These are phyloP conservation scores for Perccottus glenii DNA, from an alignment of 2,113 vertebrate species.

Conservation along the genomic window DNA sequence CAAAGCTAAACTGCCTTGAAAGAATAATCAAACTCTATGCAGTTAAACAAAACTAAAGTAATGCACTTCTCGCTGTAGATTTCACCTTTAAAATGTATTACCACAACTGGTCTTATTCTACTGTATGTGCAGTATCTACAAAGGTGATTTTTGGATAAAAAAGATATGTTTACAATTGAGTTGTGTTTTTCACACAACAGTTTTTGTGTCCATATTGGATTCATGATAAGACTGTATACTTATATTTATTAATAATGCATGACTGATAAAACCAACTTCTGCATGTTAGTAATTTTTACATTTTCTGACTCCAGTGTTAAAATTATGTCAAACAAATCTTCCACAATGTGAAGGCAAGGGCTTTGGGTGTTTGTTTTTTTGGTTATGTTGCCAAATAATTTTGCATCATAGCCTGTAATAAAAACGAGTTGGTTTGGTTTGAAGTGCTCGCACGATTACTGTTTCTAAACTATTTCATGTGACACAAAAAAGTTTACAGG, in stretches of 20 bases:
- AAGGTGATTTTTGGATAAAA: conserved; percentile 11
- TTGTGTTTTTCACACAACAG: conserved; percentile 52
- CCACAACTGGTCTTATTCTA: neutral
- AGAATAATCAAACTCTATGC: conserved; percentile 26
- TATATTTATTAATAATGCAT: conserved; percentile 59
- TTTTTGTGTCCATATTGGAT: conserved; percentile 75
- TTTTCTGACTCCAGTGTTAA: conserved; percentile 42
- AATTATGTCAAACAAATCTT: conserved; percentile 51
- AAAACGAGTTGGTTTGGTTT: conserved; percentile 13
- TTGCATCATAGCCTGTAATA: conserved; percentile 12
- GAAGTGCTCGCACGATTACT: neutral
- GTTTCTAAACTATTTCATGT: neutral
- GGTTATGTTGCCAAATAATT: conserved; percentile 50
- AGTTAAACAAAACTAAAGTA: conserved; percentile 29
- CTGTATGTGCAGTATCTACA: conserved; percentile 25
- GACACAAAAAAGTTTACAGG: conserved; percentile 17
- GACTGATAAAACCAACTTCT: conserved; percentile 43
- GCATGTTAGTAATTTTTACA: conserved; percentile 51
- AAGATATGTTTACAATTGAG: conserved; percentile 14
- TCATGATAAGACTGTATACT: conserved; percentile 24
- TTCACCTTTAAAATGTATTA: conserved; percentile 11
- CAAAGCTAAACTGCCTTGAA: conserved; percentile 25
- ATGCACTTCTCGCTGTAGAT: neutral
- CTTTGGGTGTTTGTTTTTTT: conserved; percentile 20
- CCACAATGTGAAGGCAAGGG: conserved; percentile 58